Base-by-base conservation (phyloP, 2,888 invertebrate genomes). In the Cheilosia vernalis region DNA sequence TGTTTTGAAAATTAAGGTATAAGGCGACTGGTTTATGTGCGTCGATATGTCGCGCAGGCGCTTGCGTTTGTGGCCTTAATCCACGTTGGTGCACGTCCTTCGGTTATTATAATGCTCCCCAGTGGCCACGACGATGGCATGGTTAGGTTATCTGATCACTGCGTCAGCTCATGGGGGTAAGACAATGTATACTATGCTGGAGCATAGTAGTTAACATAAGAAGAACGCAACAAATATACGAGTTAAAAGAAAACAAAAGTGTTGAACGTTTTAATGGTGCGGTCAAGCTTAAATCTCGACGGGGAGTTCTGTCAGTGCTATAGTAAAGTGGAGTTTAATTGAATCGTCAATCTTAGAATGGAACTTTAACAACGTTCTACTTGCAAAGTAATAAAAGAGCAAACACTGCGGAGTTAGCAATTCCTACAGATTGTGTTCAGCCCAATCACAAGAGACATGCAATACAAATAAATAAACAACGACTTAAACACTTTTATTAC, bases 1-100 rank as follows among this genome's bases (percentile, higher is more conserved):
- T 74, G 84, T 84, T 80, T 77, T 69, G 69, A 74, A 80, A 84
- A 84, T 84, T 74, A 80, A 84, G 74, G 74, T 66, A 80, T 70
- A 80, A 74, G 64, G 44, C 51, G 58, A 79, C 51, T 64, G 44
- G 58, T 76, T 44, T 64, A 81, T 64, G 49, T 76, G 55, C 67
- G 49, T 63, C 49, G 47, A 40, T 42, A 27, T 47, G 55, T 30
- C 13, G 47, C 15, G 10, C 10, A 67, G 67, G 51, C 53, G 30
- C 69, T 79, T 44, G 27, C 58, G n/a, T 60, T 53, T 60, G 47
- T 66, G 61, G 10, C 51, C 19, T 64, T 78, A 78, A 83, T 78
- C 67, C 67, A 56, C n/a, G n/a, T 19, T 53, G 33, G 33, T 37
- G 30, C 30, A 7, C n/a, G n/a, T 40, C 42, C 44, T 42, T 9